Evolutionary conservation across 2,797 vertebrate species (phyloP), one percentile per base, ranked within the genome.

Genomic region (Phrynocephalus vlangalii): DNA sequence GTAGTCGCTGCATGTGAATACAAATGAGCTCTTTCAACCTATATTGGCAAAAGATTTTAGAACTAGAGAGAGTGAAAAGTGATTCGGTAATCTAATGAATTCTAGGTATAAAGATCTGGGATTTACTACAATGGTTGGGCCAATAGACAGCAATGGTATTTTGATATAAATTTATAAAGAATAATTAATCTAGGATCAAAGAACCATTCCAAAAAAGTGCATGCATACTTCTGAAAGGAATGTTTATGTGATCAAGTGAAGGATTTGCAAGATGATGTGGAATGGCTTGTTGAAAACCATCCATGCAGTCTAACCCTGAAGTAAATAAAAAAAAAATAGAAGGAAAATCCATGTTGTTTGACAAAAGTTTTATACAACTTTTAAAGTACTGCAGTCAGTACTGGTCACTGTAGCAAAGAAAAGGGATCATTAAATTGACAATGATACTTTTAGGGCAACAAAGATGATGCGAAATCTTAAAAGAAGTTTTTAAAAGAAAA

Each of bases 71-170:
- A 81, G 44, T 7, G 16, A 86, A 60, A 3, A 38, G 30, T 28
- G 50, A 33, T 63, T 38, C 24, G 5, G 4, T 76, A 87, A 28
- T 52, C 13, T 77, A 83, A 76, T 28, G n/a, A 44, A 56, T 68
- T 56, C 60, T 91, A 50, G 56, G 93, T 93, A 79, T 88, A 93
- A 86, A 88, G 72, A 84, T 86, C 75, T 84, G 80, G 89, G 89
- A 92, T 94, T 87, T 88, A 87, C 95, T 95, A 93, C 83, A 92
- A 80, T 92, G 85, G 92, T 92, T 92, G 93, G 82, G 88, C 24
- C 68, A 92, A 85, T 85, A 92, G 90, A 94, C 13, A 0, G 89
- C 88, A 91, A 92, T 86, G 80, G 86, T 80, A 94, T 92, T 91
- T 91, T 87, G 83, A 85, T 70, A 50, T 56, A 91, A 83, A 92